Evolutionary conservation across 2,113 vertebrate species (phyloP).

Genomic region (Cheirogaleus medius): DNA sequence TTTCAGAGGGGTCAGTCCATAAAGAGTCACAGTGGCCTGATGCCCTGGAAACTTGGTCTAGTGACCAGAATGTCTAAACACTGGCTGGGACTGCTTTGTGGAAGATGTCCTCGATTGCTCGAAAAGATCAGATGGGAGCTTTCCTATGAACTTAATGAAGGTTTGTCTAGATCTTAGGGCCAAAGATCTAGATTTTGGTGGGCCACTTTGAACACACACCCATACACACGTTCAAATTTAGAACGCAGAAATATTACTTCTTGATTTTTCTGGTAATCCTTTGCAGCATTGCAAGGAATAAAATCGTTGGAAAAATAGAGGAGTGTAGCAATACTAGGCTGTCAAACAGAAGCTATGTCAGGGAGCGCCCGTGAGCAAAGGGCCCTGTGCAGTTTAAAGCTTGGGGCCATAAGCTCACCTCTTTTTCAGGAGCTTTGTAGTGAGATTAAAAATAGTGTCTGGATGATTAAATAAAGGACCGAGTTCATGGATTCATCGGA

Average conservation of each 20-base stretch:
- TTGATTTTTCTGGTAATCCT: background rate
- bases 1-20: background rate
- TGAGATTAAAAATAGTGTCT: slow-evolving; percentile 73
- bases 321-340: background rate
- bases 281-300: background rate
- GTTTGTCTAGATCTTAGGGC: background rate
- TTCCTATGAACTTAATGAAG: background rate
- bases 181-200: background rate
- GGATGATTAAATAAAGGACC: slow-evolving; percentile 77
- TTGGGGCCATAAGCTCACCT: background rate
- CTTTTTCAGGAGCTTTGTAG: slow-evolving; percentile 57
- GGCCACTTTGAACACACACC: background rate
- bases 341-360: background rate
- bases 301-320: background rate
- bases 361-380: background rate
- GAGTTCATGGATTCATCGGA: slow-evolving; percentile 56
- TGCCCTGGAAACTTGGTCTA: background rate
- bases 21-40: background rate
- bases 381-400: background rate
- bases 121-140: background rate
- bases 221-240: background rate
- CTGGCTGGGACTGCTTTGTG: accelerated
- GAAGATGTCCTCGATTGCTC: background rate
- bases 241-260: background rate
- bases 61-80: no score